Evolutionary conservation across 2,113 vertebrate species (phyloP).

Genomic region (Eurystomus gularis): DNA sequence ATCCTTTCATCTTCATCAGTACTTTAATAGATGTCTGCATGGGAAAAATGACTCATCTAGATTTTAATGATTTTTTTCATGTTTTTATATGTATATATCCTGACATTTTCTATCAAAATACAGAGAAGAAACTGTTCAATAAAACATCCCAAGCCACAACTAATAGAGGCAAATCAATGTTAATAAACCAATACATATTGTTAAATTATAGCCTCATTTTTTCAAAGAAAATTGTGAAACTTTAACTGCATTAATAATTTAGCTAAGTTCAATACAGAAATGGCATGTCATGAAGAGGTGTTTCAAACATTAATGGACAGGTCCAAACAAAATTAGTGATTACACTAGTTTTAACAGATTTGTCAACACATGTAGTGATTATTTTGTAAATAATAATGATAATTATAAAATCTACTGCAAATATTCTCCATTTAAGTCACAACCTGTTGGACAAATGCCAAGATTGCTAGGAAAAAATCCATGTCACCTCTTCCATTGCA

Average conservation of each 20-base stretch:
- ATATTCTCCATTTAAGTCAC: not conserved
- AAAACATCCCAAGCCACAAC: not conserved
- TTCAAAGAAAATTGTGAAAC: not conserved
- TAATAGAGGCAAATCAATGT: not conserved
- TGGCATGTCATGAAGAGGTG: not conserved
- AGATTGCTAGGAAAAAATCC: not conserved
- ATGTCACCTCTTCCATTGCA: not conserved
- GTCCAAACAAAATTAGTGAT: not conserved
- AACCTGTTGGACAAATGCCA: not conserved
- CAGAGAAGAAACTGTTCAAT: not conserved
- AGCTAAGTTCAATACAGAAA: not conserved
- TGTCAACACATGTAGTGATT: not conserved
- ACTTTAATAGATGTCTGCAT: not conserved
- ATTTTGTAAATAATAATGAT: not conserved
- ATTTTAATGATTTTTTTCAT: not conserved
- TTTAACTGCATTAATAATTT: not conserved
- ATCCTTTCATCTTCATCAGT: not conserved
- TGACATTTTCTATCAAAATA: not conserved
- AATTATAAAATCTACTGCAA: not conserved
- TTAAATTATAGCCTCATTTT: not conserved
- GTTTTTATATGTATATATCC: not conserved
- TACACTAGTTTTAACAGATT: not conserved
- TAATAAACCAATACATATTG: not conserved
- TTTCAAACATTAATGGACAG: not conserved
- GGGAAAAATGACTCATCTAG: not conserved